Base-by-base conservation (phyloP, 2,888 invertebrate genomes). In the Ichneumoninae sp. region DNA sequence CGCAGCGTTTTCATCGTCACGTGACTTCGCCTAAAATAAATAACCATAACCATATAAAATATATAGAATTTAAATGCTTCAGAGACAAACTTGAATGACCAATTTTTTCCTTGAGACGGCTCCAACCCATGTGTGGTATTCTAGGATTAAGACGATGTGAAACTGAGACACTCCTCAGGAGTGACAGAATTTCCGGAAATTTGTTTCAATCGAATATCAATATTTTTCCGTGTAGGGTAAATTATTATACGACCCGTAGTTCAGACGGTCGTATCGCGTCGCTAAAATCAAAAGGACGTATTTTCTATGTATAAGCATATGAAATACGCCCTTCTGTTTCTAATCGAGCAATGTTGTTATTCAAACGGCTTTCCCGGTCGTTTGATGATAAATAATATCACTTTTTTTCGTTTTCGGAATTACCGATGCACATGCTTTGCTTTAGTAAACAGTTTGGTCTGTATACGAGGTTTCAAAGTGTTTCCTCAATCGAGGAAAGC, bases 401-500 rank as follows among this genome's bases (percentile, higher is more conserved):
- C 8, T 68, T 22, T 68, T 66, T 68, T 6, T 68, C 13, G 1
- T 47, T 44, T 40, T 22, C 22, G 26, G 26, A 40, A 68, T 68
- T 68, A 68, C 13, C 68, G 68, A 44, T 68, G 22, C 47, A 44
- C 13, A 68, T 47, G 44, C 13, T 26, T 68, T 19, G 22, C 36
- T 36, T 68, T n/a, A 13, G n/a, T 22, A 68, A 68, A 19, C 22
- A 6, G 68, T 66, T 4, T 8, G 19, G 8, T 47, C 22, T 26
- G 4, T 4, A 36, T n/a, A 33, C 13, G 36, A 66, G 8, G 1
- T 40, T 44, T 44, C 44, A 7, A 5, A 44, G 22, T 66, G 52
- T 76, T 68, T 44, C 26, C 68, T 22, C 40, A 22, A 44, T 3
- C 68, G 68, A 50, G 68, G 26, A 40, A 26, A 44, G 44, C 19